Conservation (phyloP, 2,113 vertebrate genomes). For the Oryzias celebensis region DNA sequence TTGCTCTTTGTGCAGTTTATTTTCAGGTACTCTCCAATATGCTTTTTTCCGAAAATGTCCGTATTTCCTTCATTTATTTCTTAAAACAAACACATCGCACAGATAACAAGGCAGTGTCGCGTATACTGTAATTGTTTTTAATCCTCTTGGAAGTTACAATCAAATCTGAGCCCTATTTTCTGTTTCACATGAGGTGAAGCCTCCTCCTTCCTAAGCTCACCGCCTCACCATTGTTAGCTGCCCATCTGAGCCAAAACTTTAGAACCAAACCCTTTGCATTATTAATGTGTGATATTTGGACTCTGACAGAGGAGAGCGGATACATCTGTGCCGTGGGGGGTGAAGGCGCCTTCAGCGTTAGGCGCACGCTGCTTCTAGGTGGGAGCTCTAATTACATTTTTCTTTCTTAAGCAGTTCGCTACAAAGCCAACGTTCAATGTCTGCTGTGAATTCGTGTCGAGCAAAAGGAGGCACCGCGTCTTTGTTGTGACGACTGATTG, state of each 20-base stretch:
- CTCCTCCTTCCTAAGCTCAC: slow-evolving; percentile 6
- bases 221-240: slow-evolving; percentile 28
- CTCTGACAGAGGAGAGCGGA: slow-evolving; percentile 23
- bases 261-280: slow-evolving; percentile 50
- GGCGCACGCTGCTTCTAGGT: slow-evolving; percentile 10
- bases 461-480: neutral
- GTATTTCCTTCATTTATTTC: too few relatives aligned
- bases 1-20: too few relatives aligned
- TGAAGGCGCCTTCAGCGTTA: neutral
- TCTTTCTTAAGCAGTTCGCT: neutral
- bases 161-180: neutral
- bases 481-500: slow-evolving; percentile 18
- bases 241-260: slow-evolving; percentile 38
- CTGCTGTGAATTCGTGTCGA: neutral
- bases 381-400: slow-evolving; percentile 40
- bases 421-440: slow-evolving; percentile 17
- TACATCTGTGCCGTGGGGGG: neutral
- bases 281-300: slow-evolving; percentile 69
- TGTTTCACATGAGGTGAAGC: too few relatives aligned
- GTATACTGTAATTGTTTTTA: too few relatives aligned
- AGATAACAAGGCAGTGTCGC: too few relatives aligned
- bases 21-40: too few relatives aligned
- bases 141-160: slow-evolving; percentile 34
- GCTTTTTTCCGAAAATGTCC: too few relatives aligned
- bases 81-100: too few relatives aligned